Percentiles rank a stretch among this genome's conserved stretches.
These are phyloP conservation scores for Drosophila malerkotliana DNA, from an alignment of 1,140 invertebrate genomes.

Conservation along the genomic window DNA sequence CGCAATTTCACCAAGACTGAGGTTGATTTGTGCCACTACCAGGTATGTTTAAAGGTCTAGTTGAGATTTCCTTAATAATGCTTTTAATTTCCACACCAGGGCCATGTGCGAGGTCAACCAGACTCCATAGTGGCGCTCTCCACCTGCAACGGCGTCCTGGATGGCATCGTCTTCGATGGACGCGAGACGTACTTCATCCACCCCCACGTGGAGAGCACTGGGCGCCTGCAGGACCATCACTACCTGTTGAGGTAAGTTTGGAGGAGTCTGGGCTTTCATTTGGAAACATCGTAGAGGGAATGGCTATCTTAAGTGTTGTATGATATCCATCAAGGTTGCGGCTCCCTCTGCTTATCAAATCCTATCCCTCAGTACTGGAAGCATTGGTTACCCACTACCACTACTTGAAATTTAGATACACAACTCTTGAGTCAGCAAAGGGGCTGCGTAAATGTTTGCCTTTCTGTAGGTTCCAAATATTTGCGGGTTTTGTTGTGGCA, in stretches of 20 bases:
- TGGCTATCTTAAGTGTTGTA: no score
- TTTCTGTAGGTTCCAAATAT: constrained; percentile 70
- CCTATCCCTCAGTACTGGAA: background rate
- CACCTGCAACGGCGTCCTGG: constrained; percentile 91
- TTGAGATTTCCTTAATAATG: background rate
- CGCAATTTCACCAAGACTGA: constrained; percentile 84
- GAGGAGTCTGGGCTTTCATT: no score
- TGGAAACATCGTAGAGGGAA: no score
- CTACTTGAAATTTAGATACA: constrained; percentile 19
- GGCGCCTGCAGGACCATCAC: constrained; percentile 72
- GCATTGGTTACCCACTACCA: constrained; percentile 18
- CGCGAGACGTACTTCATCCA: constrained; percentile 91
- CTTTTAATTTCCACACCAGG: constrained; percentile 83
- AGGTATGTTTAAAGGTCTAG: constrained; percentile 49
- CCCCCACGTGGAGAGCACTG: constrained; percentile 65
- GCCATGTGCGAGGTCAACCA: constrained; percentile 88
- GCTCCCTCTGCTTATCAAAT: constrained; percentile 51
- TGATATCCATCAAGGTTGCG: no score
- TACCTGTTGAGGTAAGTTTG: constrained; percentile 76
- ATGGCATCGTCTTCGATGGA: constrained; percentile 93
- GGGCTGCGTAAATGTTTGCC: constrained; percentile 50
- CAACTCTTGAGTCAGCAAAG: background rate
- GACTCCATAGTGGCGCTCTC: constrained; percentile 94
- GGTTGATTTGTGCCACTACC: constrained; percentile 83
- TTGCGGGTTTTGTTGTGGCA: constrained; percentile 38